These are phyloP conservation scores for Drosophila bocqueti DNA, from an alignment of 1,140 invertebrate genomes.

Conservation along the genomic window DNA sequence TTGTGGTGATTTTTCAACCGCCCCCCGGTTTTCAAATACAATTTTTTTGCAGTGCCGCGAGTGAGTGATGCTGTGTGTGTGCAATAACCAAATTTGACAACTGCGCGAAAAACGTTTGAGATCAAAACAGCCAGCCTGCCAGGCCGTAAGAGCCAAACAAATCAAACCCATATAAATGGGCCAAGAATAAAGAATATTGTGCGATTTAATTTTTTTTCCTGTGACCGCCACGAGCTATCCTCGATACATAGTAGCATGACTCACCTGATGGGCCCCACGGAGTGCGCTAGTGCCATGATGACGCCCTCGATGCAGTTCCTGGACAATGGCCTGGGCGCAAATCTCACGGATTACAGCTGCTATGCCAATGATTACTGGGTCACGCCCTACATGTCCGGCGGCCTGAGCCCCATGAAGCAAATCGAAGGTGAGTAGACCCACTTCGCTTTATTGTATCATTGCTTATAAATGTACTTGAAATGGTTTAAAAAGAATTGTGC, in stretches of 20 bases:
- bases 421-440: constrained; percentile 71
- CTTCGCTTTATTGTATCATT: neutral
- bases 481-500: too few species aligned
- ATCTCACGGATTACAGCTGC: constrained; percentile 75
- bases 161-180: constrained; percentile 53
- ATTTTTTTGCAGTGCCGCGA: constrained; percentile 53
- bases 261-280: constrained; percentile 79
- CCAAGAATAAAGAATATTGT: constrained; percentile 28
- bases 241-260: constrained; percentile 49
- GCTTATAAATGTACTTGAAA: too few species aligned
- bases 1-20: constrained; percentile 39
- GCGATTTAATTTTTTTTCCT: constrained; percentile 32
- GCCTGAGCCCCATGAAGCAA: constrained; percentile 83
- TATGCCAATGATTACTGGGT: constrained; percentile 80
- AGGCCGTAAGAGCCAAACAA: constrained; percentile 28
- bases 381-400: constrained; percentile 66
- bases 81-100: constrained; percentile 80
- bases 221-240: neutral
- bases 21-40: constrained; percentile 17
- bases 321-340: constrained; percentile 70
- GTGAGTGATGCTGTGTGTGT: constrained; percentile 15
- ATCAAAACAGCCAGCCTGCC: constrained; percentile 58
- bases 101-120: constrained; percentile 74
- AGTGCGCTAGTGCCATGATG: constrained; percentile 77
- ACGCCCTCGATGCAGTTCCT: constrained; percentile 76